Percentiles rank a stretch among this genome's conserved stretches.
Conservation (phyloP, 1,140 invertebrate species). For the Drosophila lacertosa region DNA sequence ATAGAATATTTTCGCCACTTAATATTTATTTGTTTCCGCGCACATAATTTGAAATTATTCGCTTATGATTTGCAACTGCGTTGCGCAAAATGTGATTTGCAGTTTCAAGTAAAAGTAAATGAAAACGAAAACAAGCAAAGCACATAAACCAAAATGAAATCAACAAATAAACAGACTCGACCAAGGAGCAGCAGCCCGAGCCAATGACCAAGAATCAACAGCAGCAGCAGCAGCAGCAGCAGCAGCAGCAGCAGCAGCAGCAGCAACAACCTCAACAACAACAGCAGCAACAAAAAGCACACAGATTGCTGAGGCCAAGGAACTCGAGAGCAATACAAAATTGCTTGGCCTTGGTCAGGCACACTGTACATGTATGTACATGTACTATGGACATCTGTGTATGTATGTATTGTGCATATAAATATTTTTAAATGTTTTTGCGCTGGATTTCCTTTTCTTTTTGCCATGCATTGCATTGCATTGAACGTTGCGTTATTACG, state of each 20-base stretch:
- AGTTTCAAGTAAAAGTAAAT: constrained; percentile 65
- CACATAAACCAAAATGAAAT: constrained; percentile 78
- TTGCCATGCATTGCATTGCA: constrained; percentile 58
- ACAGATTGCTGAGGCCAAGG: constrained; percentile 70
- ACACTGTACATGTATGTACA: constrained; percentile 54
- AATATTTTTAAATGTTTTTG: constrained; percentile 76
- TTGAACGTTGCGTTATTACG: constrained; percentile 45
- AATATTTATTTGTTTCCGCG: constrained; percentile 24
- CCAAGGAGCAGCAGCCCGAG: constrained; percentile 54
- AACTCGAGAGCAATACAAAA: constrained; percentile 77
- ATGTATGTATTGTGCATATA: constrained; percentile 41
- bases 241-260: constrained; percentile 36
- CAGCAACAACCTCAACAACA: constrained; percentile 15
- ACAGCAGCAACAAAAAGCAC: constrained; percentile 26
- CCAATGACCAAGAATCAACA: constrained; percentile 80
- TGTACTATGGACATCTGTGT: not conserved
- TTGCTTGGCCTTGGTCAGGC: constrained; percentile 80
- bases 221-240: constrained; percentile 33
- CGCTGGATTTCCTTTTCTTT: constrained; percentile 43
- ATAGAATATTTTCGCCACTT: constrained; percentile 10
- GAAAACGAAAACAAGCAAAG: constrained; percentile 68
- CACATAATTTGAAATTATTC: constrained; percentile 21
- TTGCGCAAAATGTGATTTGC: constrained; percentile 41
- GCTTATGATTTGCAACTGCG: constrained; percentile 33
- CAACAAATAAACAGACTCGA: constrained; percentile 70